Conservation (phyloP, 2,113 vertebrate genomes). For the Apteryx owenii region DNA sequence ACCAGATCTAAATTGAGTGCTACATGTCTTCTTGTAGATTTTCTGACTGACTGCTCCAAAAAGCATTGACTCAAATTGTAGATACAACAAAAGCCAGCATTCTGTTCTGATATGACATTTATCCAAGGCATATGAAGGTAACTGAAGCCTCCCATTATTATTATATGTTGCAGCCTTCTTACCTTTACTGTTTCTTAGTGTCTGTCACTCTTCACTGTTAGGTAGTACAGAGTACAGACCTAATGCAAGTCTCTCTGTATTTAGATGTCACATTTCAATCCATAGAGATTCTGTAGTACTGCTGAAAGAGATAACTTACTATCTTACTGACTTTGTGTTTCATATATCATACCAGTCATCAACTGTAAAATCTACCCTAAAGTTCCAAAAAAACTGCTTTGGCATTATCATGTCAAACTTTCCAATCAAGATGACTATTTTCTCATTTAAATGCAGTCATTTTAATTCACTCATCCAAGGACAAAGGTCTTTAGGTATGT, state of each 20-base stretch:
- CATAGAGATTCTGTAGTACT: neutral
- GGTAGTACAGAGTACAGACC: neutral
- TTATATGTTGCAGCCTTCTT: neutral
- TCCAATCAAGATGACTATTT: neutral
- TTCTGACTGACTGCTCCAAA: neutral
- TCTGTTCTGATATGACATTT: neutral
- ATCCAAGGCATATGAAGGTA: slow-evolving; percentile 4
- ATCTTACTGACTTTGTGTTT: neutral
- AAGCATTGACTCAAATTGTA: neutral
- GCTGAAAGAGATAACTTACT: neutral
- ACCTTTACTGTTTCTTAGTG: neutral
- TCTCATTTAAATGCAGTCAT: neutral
- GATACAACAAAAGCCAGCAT: neutral
- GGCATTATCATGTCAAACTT: neutral
- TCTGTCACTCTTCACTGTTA: neutral
- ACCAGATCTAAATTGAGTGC: neutral
- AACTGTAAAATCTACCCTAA: neutral
- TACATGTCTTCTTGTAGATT: neutral
- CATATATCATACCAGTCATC: neutral
- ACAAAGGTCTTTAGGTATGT: neutral
- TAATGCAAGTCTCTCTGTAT: neutral
- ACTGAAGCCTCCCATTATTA: neutral
- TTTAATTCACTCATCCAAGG: neutral
- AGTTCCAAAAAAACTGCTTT: neutral
- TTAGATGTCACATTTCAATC: neutral